Conservation (phyloP, 2,888 invertebrate species). For the Archips xylosteana region DNA sequence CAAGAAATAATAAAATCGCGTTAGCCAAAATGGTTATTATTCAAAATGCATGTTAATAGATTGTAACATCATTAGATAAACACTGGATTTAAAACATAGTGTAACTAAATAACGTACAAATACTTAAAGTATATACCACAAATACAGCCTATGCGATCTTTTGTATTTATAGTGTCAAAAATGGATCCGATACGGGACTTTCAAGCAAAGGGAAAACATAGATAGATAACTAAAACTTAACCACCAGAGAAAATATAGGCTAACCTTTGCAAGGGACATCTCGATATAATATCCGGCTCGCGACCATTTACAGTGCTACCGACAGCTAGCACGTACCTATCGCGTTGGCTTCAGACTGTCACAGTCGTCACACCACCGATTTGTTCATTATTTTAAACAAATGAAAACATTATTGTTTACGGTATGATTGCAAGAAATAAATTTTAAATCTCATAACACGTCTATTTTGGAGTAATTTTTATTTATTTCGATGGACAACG, state of each 20-base stretch:
- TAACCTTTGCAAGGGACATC: constrained; percentile 9
- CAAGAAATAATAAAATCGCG: constrained; percentile 27
- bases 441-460: neutral
- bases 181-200: neutral
- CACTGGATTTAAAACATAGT: neutral
- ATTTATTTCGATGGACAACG: neutral
- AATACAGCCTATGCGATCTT: neutral
- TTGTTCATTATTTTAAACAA: constrained; percentile 1
- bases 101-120: neutral
- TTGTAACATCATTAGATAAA: neutral
- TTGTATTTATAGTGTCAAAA: neutral
- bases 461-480: neutral
- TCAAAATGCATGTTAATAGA: neutral
- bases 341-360: constrained; percentile 3
- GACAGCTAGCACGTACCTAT: constrained; percentile 6
- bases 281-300: neutral
- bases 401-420: neutral
- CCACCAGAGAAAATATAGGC: constrained; percentile 5
- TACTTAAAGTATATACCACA: neutral
- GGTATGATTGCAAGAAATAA: neutral
- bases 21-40: constrained; percentile 6
- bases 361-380: neutral
- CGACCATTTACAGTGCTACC: neutral
- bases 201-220: neutral
- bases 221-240: constrained; percentile 15